These are phyloP conservation scores for Dryococelus australis DNA, from an alignment of 2,888 invertebrate species.

Conservation along the genomic window DNA sequence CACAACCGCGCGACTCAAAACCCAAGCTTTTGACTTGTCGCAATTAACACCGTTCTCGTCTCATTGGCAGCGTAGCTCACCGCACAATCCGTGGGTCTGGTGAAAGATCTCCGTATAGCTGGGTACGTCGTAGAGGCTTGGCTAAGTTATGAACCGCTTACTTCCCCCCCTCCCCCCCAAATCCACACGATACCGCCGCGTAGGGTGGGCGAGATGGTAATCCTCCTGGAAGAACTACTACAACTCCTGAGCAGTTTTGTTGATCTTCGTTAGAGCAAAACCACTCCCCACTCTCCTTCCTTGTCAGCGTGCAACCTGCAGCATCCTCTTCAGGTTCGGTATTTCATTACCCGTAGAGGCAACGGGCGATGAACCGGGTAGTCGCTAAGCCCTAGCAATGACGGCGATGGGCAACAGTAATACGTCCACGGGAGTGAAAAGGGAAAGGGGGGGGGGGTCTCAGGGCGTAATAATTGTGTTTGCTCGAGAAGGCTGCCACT, in stretches of 20 bases:
- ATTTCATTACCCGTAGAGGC: background rate
- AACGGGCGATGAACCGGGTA: background rate
- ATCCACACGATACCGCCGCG: background rate
- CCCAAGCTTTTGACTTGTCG: no score
- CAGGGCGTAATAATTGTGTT: background rate
- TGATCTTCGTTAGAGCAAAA: background rate
- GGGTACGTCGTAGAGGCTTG: no score
- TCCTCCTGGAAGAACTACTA: background rate
- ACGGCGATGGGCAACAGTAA: slow-evolving; percentile 3
- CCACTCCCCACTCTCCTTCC: background rate
- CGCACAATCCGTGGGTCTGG: no score
- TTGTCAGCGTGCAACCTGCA: no score
- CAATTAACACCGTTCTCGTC: no score
- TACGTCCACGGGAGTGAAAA: background rate
- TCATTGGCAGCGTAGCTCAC: no score
- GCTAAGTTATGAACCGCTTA: no score
- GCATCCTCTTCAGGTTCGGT: background rate
- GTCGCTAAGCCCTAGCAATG: background rate
- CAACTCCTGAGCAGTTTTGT: background rate
- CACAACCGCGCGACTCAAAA: no score
- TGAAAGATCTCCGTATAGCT: no score
- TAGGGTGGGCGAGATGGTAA: background rate
- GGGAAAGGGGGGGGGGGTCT: background rate
- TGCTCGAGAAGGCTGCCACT: background rate
- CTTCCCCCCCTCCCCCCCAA: no score